These are phyloP conservation scores for Calosoma granatense DNA, from an alignment of 1,140 invertebrate species.

Conservation along the genomic window DNA sequence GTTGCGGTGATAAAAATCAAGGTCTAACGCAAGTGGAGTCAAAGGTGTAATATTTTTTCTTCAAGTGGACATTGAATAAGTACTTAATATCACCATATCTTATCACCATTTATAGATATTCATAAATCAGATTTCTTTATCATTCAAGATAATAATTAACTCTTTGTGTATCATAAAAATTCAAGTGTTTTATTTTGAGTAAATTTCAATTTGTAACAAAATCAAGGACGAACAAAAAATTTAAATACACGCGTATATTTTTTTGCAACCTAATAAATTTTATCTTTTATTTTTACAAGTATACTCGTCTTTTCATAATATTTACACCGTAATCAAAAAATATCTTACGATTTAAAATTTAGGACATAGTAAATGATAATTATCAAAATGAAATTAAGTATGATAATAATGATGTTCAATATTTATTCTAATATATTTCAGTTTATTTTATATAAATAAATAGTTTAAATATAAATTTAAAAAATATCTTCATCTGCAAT, in stretches of 20 bases:
- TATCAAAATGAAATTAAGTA: no score
- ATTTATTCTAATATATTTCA: no score
- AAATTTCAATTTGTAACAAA: neutral
- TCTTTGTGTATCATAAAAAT: neutral
- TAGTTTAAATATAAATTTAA: no score
- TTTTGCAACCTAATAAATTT: neutral
- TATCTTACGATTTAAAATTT: no score
- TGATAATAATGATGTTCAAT: no score
- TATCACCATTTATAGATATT: neutral
- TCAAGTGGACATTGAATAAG: neutral
- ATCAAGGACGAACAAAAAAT: neutral
- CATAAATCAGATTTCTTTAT: neutral
- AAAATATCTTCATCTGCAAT: no score
- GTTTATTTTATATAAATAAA: no score
- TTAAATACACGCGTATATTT: neutral
- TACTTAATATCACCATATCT: neutral
- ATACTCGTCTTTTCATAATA: no score
- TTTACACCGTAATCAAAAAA: no score
- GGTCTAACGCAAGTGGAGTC: neutral
- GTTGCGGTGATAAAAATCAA: neutral
- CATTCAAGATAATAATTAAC: no score
- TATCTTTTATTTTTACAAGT: no score
- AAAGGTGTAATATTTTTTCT: conserved; percentile 1
- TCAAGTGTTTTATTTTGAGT: conserved; percentile 2
- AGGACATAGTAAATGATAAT: no score